These are phyloP conservation scores for Macrophya alboannulata DNA, from an alignment of 2,888 invertebrate species.

Conservation along the genomic window DNA sequence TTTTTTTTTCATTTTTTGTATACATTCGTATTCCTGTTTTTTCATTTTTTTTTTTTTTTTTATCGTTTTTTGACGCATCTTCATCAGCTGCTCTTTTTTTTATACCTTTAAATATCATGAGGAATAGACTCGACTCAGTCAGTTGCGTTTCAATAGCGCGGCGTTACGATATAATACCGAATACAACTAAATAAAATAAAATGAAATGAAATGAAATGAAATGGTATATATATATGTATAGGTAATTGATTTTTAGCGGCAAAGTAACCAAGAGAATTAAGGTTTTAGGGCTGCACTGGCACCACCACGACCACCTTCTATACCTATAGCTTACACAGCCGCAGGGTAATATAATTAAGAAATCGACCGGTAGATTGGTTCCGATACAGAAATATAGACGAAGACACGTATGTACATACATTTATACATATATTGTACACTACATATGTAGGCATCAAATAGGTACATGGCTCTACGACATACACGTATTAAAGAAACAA, in stretches of 20 bases:
- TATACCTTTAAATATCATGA: neutral
- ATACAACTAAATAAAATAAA: neutral
- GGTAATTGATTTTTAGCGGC: conserved; percentile 26
- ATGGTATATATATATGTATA: neutral
- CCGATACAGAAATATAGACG: neutral
- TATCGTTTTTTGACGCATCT: conserved; percentile 22
- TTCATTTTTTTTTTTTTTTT: neutral
- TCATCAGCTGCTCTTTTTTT: neutral
- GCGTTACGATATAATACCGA: neutral
- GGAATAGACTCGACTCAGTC: neutral
- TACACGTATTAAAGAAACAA: neutral
- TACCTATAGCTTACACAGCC: neutral
- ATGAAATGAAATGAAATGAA: neutral
- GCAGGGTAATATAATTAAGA: conserved; percentile 13
- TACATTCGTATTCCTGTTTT: neutral
- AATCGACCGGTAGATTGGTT: conserved; percentile 18
- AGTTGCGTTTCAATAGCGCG: too few relatives aligned
- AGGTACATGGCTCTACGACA: too few relatives aligned
- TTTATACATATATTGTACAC: too few relatives aligned
- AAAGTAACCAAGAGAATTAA: neutral
- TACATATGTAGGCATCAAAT: too few relatives aligned
- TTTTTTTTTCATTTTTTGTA: neutral
- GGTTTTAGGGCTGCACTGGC: conserved; percentile 11
- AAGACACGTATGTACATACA: neutral
- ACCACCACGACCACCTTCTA: too few relatives aligned